Conservation (phyloP, 2,113 vertebrate species). For the Equus quagga region DNA sequence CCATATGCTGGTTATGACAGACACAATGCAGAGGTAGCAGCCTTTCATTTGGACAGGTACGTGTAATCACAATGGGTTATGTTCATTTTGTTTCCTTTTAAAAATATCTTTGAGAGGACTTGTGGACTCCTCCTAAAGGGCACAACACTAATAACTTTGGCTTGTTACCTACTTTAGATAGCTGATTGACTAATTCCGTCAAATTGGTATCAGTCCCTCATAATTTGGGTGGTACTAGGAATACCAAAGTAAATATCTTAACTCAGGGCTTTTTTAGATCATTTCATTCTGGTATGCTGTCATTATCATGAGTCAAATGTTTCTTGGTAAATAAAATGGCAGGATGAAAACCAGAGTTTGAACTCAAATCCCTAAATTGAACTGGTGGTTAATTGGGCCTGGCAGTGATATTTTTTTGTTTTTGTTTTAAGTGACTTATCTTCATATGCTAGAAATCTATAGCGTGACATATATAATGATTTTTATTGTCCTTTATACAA, state of each 20-base stretch:
- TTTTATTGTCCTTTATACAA: conserved; percentile 11
- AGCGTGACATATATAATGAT: neutral
- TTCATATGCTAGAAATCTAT: neutral
- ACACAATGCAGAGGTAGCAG: conserved; percentile 98
- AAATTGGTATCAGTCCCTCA: neutral
- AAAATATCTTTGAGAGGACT: neutral
- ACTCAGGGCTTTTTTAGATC: neutral
- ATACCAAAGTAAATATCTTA: neutral
- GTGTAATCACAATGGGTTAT: neutral
- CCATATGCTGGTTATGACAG: conserved; percentile 98
- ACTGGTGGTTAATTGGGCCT: neutral
- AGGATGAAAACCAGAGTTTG: conserved; percentile 17
- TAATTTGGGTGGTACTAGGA: neutral
- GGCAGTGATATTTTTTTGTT: neutral
- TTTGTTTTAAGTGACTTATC: neutral
- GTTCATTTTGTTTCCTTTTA: conserved; percentile 19
- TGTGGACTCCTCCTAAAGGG: neutral
- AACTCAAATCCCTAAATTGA: neutral
- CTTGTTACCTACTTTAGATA: neutral
- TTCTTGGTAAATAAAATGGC: conserved; percentile 20
- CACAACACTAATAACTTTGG: neutral
- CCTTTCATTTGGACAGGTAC: conserved; percentile 98
- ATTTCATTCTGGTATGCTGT: conserved; percentile 16
- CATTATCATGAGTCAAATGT: neutral
- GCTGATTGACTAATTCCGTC: neutral